Evolutionary conservation across 2,113 vertebrate species (phyloP), one percentile per base, ranked within the genome.

Genomic region (Seriola quinqueradiata): DNA sequence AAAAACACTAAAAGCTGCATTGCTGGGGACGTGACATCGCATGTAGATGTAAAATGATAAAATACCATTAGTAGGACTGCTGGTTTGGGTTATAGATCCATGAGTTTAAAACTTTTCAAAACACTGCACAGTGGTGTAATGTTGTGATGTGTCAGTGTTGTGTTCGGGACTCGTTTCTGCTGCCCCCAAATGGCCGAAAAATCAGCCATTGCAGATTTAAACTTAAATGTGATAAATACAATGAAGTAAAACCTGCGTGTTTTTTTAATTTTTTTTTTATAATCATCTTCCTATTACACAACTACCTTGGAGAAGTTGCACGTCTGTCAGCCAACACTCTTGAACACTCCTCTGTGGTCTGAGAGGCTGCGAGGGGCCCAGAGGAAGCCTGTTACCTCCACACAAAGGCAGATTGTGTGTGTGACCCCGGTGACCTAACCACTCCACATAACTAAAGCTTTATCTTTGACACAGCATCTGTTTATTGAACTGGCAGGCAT

Each of bases 391-490:
- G 90, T 61, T 68, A 65, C 76, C 21, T 21, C 61, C 8, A 83
- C 85, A 93, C 90, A 92, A 92, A 92, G 87, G 75, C 82, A 85
- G 71, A 87, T 59, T 82, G 78, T 81, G 72, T 63, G n/a, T 60
- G 55, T 78, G 87, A 79, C 87, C 85, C 44, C 36, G 8, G 65
- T 80, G 82, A 74, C 81, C 71, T 34, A 72, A 91, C 84, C 80
- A 77, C 79, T 13, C 57, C 76, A 86, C 77, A 54, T 82, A 69
- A 75, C 71, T 68, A 58, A 69, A 74, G 42, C 70, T 65, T 89
- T 93, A 93, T 93, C 87, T 93, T 17, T 57, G 65, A 81, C 86
- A 71, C 75, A 87, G 88, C 90, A 91, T 90, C 84, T 92, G 92
- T 63, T 66, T 34, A 69, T 16, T 34, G 57, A 69, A 77, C 55